Evolutionary conservation across 2,113 vertebrate species (phyloP), one percentile per base, ranked within the genome.

Genomic region (Crotalus tigris): DNA sequence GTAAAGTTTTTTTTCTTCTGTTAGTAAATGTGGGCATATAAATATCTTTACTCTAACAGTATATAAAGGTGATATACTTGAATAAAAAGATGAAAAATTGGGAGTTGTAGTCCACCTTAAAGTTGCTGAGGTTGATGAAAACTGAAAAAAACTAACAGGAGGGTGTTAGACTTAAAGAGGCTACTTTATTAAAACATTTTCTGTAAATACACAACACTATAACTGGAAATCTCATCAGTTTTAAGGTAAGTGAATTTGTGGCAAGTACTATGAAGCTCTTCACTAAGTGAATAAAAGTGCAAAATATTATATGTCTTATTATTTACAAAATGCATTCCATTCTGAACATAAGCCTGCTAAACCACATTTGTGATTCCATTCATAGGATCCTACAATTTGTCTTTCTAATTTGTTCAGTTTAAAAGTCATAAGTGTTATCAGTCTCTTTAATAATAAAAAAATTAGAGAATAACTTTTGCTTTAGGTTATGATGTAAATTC

Each of bases 221-320:
- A 89, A 57, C 75, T 88, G n/a, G 21, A 89, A 92, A 81, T 89
- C 61, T 88, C 85, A 75, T 33, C n/a, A 57, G n/a, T 26, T n/a
- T 59, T 91, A 49, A 49, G 85, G 15, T 59, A 87, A 87, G 59
- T 87, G 85, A 15, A 64, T n/a, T 53, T 92, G 44, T 88, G 87
- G 87, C 33, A 55, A 53, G 29, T 64, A 81, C 5, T 26, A 21
- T 69, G 58, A 69, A 39, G 64, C 29, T 39, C 21, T 64, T 75
- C n/a, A 46, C 19, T 54, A 64, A 75, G 57, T 55, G 15, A 89
- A 89, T 81, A 51, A n/a, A 89, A 15, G 24, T 88, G 24, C 51
- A 81, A 81, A 61, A 92, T n/a, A 92, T 75, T 46, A 91, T 86
- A 87, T 92, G n/a, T 15, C 23, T 81, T 51, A 46, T 92, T 81